Evolutionary conservation across 2,888 invertebrate genomes (phyloP).

Genomic region (Heliconius erato): DNA sequence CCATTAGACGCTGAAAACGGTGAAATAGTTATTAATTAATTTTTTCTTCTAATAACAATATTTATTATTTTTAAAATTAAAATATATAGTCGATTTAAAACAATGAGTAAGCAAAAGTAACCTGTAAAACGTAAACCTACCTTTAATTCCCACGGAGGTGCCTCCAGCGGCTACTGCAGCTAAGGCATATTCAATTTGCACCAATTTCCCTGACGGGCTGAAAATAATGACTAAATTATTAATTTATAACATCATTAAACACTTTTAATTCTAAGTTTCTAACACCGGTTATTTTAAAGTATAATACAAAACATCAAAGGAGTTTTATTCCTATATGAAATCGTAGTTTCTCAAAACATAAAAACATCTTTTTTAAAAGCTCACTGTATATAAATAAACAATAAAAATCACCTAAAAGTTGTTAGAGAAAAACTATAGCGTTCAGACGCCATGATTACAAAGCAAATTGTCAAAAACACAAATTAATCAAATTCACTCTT

Average conservation of each 20-base stretch:
- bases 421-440: constrained; percentile 98
- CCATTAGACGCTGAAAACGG: constrained; percentile 95
- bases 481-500: constrained; percentile 63
- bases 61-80: background rate
- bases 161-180: constrained; percentile 99
- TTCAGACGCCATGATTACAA: constrained; percentile 95
- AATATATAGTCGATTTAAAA: background rate
- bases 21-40: background rate
- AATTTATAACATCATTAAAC: constrained; percentile 47
- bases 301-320: background rate
- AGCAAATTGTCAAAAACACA: constrained; percentile 69
- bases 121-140: constrained; percentile 76
- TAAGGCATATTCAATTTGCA: constrained; percentile 99
- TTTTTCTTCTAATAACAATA: no score
- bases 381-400: background rate
- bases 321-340: background rate
- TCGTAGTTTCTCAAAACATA: background rate
- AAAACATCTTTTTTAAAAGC: background rate
- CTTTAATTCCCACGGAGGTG: constrained; percentile 99
- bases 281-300: constrained; percentile 36
- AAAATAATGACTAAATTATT: constrained; percentile 63
- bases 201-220: constrained; percentile 99
- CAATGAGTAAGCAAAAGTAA: constrained; percentile 58
- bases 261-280: constrained; percentile 38
- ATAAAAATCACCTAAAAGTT: constrained; percentile 85